Base-by-base conservation (phyloP, 2,113 vertebrate genomes). In the Leptosomus discolor region DNA sequence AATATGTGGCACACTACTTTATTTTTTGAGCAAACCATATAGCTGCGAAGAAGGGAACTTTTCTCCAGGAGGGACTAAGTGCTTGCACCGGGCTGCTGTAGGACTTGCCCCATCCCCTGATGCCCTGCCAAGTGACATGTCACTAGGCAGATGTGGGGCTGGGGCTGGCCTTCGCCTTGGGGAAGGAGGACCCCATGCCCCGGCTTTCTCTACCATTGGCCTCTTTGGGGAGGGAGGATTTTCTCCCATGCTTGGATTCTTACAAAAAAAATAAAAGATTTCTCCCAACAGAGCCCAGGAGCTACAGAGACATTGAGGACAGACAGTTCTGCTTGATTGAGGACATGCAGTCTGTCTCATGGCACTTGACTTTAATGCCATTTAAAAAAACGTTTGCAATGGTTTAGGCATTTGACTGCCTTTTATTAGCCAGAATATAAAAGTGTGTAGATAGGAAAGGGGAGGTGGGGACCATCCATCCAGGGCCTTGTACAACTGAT, bases 91-190 rank as follows among this genome's bases (percentile, higher is more conserved):
- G 15, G 16, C 4, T 39, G 34, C 22, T 2, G 2, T 12, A 32
- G 50, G 17, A 27, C 15, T 51, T 86, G 7, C 16, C 14, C 34
- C 8, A 6, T 27, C 8, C 17, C 32, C 24, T 85, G 16, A 36
- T 4, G 2, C 18, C 45, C 65, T 41, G 19, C 22, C 21, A 41
- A 46, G n/a, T 7, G 29, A 24, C 16, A 65, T 2, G 1, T 48
- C 2, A 0, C 34, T 54, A 75, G 51, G 34, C 13, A 56, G 12
- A 14, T 0, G 0, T 29, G 57, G 5, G 17, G 3, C 34, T 4
- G 0, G 11, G 61, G 27, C 20, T 65, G 20, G 16, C 53, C 32
- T 87, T 58, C 1, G 1, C 24, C 27, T 5, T 2, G 1, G 17
- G 21, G 39, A 77, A 69, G n/a, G 20, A n/a, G 19, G 1, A 8